These are phyloP conservation scores for Misgurnus anguillicaudatus DNA, from an alignment of 2,113 vertebrate genomes.

Conservation along the genomic window DNA sequence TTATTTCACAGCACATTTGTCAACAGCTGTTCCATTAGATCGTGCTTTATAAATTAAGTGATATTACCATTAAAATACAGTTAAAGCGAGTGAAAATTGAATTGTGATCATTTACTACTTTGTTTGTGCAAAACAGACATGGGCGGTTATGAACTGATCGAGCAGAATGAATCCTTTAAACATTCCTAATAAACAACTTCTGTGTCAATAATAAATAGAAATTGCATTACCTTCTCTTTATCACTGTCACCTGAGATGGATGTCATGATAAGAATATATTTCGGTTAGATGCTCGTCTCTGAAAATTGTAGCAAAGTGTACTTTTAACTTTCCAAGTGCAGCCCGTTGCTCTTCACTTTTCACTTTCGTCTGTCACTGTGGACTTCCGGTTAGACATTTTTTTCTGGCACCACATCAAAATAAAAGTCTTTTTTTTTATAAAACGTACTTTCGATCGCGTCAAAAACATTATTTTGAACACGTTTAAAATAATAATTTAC, in stretches of 20 bases:
- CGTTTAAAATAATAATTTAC: too few relatives aligned
- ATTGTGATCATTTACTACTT: background rate
- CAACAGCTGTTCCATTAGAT: too few relatives aligned
- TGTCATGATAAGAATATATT: conserved; percentile 64
- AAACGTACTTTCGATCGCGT: too few relatives aligned
- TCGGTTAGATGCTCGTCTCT: background rate
- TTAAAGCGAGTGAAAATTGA: too few relatives aligned
- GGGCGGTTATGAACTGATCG: conserved; percentile 8
- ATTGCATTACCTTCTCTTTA: conserved; percentile 68
- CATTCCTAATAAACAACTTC: conserved; percentile 37
- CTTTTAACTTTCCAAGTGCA: conserved; percentile 6
- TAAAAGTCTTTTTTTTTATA: conserved; percentile 30
- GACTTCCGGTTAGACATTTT: conserved; percentile 13
- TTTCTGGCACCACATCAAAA: conserved; percentile 9
- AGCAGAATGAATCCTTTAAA: background rate
- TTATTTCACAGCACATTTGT: too few relatives aligned
- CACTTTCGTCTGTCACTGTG: conserved; percentile 7
- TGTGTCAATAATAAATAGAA: conserved; percentile 18
- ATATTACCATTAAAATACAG: too few relatives aligned
- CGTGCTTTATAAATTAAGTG: too few relatives aligned
- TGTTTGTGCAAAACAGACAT: background rate
- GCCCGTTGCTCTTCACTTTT: background rate
- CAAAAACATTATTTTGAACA: too few relatives aligned
- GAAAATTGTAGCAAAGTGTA: background rate
- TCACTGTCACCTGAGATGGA: conserved; percentile 66